Evolutionary conservation across 2,797 vertebrate genomes (phyloP), one percentile per base, ranked within the genome.

Genomic region (Argentina silus): DNA sequence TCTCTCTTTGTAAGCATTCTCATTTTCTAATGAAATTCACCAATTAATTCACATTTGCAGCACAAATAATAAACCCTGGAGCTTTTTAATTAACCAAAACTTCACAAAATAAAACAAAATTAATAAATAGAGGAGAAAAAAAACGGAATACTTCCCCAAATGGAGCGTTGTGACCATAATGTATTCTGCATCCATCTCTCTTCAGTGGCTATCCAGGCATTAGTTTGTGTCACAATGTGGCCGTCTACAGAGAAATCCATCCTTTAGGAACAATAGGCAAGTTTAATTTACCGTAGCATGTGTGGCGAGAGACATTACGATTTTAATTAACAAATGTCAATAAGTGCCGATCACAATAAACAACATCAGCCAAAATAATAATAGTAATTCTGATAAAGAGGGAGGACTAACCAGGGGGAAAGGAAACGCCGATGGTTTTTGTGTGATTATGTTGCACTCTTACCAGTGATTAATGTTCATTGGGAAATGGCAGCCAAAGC

Each of bases 311-410:
- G 73, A 81, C 82, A 76, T 76, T 82, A 68, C 12, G 56, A 80
- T 85, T 90, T 89, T 86, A 89, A 93, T 91, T 85, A 86, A 87
- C 72, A 69, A 66, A 76, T 84, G 81, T 72, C 55, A 84, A 86
- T 82, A 67, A 72, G 70, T 85, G 64, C 79, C 7, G 75, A 60
- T 79, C 67, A 67, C 23, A 77, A 81, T 72, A 83, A 86, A 84
- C 79, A 83, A 78, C 53, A 78, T 81, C 73, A 69, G 48, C 78
- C 70, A 69, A 85, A 87, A 79, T 78, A 74, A 74, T 78, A 73
- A 78, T 70, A 83, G 71, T 59, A 75, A 74, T 85, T 83, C 23
- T 75, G 62, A 83, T 87, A 78, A 19, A 50, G 27, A 23, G 10
- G 36, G 47, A 47, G 77, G 70, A 63, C 59, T 63, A 56, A 4